These are phyloP conservation scores for Torymus tubicola DNA, from an alignment of 2,888 invertebrate genomes.

Conservation along the genomic window DNA sequence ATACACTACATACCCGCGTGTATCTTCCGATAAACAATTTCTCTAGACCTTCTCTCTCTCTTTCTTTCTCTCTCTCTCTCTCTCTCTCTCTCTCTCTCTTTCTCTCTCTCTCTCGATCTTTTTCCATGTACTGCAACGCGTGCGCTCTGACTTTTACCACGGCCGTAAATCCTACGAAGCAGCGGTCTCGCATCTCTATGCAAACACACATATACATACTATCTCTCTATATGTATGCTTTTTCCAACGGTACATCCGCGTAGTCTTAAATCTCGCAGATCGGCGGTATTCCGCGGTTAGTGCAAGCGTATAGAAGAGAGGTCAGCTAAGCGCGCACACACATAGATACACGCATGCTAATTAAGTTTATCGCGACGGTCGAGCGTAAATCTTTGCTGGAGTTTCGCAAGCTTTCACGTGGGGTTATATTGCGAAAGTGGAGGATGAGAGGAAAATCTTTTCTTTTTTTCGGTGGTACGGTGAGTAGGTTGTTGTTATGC, in stretches of 20 bases:
- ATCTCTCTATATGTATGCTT: neutral
- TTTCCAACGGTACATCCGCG: conserved; percentile 9
- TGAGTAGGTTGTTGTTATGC: too few species aligned
- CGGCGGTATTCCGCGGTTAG: too few species aligned
- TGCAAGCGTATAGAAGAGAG: too few species aligned
- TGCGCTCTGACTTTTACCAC: conserved; percentile 10
- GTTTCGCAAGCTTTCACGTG: too few species aligned
- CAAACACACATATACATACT: too few species aligned
- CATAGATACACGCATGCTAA: too few species aligned
- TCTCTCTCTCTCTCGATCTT: neutral
- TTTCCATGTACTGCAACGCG: too few species aligned
- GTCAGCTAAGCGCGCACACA: too few species aligned
- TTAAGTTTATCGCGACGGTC: conserved; percentile 30
- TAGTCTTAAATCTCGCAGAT: conserved; percentile 3
- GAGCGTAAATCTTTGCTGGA: conserved; percentile 20
- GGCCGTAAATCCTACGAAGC: conserved; percentile 26
- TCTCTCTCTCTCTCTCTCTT: neutral
- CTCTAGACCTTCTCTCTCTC: neutral
- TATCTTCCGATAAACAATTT: too few species aligned
- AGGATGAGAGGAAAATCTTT: neutral
- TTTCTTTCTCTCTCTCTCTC: neutral
- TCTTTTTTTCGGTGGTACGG: neutral
- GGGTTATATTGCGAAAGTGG: too few species aligned
- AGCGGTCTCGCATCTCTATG: neutral
- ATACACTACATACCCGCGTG: too few species aligned